Base-by-base conservation (phyloP, 2,888 invertebrate genomes). In the Abrostola triplasia region DNA sequence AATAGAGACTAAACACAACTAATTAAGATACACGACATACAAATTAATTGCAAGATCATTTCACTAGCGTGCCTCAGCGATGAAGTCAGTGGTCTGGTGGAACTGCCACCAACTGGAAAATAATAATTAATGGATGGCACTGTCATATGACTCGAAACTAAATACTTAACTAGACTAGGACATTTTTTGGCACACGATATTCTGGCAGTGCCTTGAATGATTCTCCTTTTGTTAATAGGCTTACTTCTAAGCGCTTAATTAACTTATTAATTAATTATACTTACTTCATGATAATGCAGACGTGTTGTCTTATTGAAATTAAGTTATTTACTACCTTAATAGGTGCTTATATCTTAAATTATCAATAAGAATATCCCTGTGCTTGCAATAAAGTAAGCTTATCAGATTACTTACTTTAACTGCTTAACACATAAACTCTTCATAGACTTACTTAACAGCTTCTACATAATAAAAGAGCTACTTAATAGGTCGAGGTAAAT, bases 81-180 rank as follows among this genome's bases (percentile, higher is more conserved):
- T 88, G 88, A 87, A 87, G 86, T 88, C 87, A 89, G 80, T 70
- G 59, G 59, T 67, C 64, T 61, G 67, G 57, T 71, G 71, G 68
- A 87, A 85, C 89, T 84, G 86, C 86, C 74, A 64, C 53, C 72
- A 85, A 83, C 89, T 85, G 83, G 88, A 86, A 84, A 82, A 80
- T 82, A 79, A 82, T 85, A 69, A 81, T 73, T 61, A 70, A 70
- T 76, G 73, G 55, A 61, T 59, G 49, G 66, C 71, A 73, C 76
- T 70, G 63, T 73, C 64, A 67, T 72, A 63, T 62, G 68, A 70
- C 72, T 61, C 57, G 10, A n/a, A 63, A 65, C 7, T 49, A 57
- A 40, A 49, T 5, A 9, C 44, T 24, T 47, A 24, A 47, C 44
- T 24, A 24, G 13, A 47, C 13, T 12, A 13, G 12, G 13, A 13